Percentiles rank a stretch among this genome's conserved stretches.
These are phyloP conservation scores for Microchirus variegatus DNA, from an alignment of 2,797 vertebrate species.

Conservation along the genomic window DNA sequence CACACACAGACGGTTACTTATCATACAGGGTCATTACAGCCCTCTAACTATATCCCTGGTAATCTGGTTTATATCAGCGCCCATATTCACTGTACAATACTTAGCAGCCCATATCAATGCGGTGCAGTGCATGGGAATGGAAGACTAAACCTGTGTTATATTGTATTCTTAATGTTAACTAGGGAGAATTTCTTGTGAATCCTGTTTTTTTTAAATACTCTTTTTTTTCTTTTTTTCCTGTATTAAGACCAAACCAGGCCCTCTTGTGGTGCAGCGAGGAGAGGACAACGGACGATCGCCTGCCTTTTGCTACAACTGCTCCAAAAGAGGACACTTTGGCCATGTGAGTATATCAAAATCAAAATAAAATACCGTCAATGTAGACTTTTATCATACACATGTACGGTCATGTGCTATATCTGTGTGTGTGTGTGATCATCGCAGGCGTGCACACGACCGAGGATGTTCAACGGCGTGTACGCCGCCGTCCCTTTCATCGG, in stretches of 20 bases:
- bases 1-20: slow-evolving; percentile 63
- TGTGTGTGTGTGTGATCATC: too few species aligned
- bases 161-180: background rate
- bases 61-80: slow-evolving; percentile 72
- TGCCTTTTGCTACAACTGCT: slow-evolving; percentile 84
- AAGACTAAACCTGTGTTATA: slow-evolving; percentile 28
- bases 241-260: slow-evolving; percentile 65
- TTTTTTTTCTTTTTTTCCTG: background rate
- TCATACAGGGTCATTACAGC: slow-evolving; percentile 78
- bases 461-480: slow-evolving; percentile 86
- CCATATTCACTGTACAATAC: slow-evolving; percentile 64
- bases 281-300: slow-evolving; percentile 30
- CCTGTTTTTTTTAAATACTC: background rate
- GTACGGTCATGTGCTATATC: too few species aligned
- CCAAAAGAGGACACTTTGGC: slow-evolving; percentile 79
- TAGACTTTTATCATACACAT: too few species aligned
- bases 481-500: slow-evolving; percentile 83
- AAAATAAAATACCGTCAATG: too few species aligned
- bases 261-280: slow-evolving; percentile 28
- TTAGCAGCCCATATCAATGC: slow-evolving; percentile 48
- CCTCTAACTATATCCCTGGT: slow-evolving; percentile 66
- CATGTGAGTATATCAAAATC: slow-evolving; percentile 82
- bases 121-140: slow-evolving; percentile 64
- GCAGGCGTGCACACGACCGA: slow-evolving; percentile 84
- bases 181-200: too few species aligned